Percentiles rank a stretch among this genome's conserved stretches.
Evolutionary conservation across 2,888 invertebrate species (phyloP).

Genomic region (Chymomyza procnemis): DNA sequence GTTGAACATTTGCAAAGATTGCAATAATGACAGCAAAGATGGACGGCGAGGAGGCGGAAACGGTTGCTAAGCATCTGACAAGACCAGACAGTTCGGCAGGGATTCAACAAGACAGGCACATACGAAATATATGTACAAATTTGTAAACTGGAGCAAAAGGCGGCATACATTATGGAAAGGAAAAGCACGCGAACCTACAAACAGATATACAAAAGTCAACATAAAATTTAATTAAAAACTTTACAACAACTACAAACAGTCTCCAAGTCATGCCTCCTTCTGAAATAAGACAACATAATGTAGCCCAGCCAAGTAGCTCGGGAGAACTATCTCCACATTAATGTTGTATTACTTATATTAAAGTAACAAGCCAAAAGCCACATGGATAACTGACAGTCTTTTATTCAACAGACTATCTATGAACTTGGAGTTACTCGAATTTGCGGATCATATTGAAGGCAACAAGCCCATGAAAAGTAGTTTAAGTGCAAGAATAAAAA

Average conservation of each 20-base stretch:
- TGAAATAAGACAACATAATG: conserved; percentile 43
- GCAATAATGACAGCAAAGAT: conserved; percentile 52
- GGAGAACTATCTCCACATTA: neutral
- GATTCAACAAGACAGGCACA: conserved; percentile 7
- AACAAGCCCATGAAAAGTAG: neutral
- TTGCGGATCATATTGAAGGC: conserved; percentile 23
- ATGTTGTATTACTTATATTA: conserved; percentile 10
- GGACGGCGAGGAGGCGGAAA: neutral
- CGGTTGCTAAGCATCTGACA: conserved; percentile 20
- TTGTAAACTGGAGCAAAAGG: conserved; percentile 32
- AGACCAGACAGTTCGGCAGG: neutral
- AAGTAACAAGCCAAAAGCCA: conserved; percentile 13
- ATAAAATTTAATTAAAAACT: conserved; percentile 75
- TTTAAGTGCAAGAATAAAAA: conserved; percentile 19
- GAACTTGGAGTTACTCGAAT: conserved; percentile 15
- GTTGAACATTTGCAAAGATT: conserved; percentile 55
- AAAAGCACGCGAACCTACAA: conserved; percentile 18
- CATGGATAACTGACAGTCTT: neutral
- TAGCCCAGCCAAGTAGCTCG: conserved; percentile 6
- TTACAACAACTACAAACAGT: conserved; percentile 57
- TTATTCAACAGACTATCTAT: neutral
- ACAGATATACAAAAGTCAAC: conserved; percentile 57
- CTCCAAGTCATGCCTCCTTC: conserved; percentile 27
- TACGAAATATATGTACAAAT: conserved; percentile 19
- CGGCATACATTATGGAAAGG: conserved; percentile 41